Evolutionary conservation across 2,888 invertebrate genomes (phyloP).

Genomic region (Nephrotoma flavescens): DNA sequence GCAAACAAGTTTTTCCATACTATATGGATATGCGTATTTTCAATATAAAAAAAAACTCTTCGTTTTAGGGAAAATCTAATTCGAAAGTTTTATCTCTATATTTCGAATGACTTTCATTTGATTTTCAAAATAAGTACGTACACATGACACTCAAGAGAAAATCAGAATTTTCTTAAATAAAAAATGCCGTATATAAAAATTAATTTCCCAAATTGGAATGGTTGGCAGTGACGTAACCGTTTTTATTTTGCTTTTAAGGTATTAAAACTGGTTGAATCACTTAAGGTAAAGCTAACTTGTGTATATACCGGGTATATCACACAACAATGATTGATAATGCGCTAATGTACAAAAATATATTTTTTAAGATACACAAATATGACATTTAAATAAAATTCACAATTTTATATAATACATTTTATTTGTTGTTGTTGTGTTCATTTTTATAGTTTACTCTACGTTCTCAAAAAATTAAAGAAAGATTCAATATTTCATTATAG

Average conservation of each 20-base stretch:
- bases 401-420: not conserved
- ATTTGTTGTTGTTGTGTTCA: not conserved
- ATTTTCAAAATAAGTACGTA: not conserved
- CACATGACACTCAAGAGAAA: not conserved
- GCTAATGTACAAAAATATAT: not conserved
- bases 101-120: not conserved
- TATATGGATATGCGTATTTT: not conserved
- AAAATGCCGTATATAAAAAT: not conserved
- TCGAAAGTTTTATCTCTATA: not conserved
- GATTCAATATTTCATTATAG: not conserved
- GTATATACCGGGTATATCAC: not conserved
- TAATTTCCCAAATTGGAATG: not conserved
- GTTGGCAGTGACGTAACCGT: not conserved
- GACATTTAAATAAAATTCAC: not conserved
- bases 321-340: not conserved
- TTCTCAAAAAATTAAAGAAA: not conserved
- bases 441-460: not conserved
- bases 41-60: not conserved
- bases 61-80: not conserved
- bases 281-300: not conserved
- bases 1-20: not conserved
- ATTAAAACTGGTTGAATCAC: not conserved
- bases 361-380: not conserved
- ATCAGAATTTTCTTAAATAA: not conserved
- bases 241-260: not conserved